Conservation (phyloP, 2,888 invertebrate genomes). For the Tribolium freemani region DNA sequence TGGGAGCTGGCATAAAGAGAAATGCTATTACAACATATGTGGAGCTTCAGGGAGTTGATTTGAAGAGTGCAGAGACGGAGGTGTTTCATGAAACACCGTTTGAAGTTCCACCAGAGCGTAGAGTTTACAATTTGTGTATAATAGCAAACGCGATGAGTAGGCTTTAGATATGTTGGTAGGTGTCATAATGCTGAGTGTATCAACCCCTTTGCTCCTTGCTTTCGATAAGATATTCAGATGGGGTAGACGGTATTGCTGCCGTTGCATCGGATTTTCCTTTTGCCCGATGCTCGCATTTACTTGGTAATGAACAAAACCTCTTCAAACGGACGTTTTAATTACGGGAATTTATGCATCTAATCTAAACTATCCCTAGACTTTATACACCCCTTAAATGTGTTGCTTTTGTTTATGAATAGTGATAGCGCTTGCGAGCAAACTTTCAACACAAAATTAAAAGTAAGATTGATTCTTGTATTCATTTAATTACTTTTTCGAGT, state of each 20-base stretch:
- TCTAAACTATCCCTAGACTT: constrained; percentile 51
- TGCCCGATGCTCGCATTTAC: constrained; percentile 47
- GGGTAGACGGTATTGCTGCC: constrained; percentile 17
- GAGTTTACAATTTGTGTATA: constrained; percentile 49
- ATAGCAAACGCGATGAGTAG: constrained; percentile 44
- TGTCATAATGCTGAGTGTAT: constrained; percentile 52
- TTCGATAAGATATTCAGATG: constrained; percentile 48
- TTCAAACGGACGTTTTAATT: constrained; percentile 54
- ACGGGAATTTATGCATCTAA: constrained; percentile 54
- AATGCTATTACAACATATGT: constrained; percentile 31
- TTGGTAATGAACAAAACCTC: constrained; percentile 54
- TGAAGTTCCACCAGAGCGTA: constrained; percentile 36
- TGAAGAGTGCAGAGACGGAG: constrained; percentile 8
- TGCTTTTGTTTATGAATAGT: constrained; percentile 46
- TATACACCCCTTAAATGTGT: constrained; percentile 43
- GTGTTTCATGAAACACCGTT: constrained; percentile 37
- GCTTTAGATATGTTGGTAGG: constrained; percentile 49
- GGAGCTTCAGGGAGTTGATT: constrained; percentile 18
- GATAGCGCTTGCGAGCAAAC: constrained; percentile 13
- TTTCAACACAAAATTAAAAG: neutral
- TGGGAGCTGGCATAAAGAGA: constrained; percentile 1
- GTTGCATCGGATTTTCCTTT: constrained; percentile 43
- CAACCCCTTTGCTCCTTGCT: constrained; percentile 23
- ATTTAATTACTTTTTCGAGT: constrained; percentile 21
- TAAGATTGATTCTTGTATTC: neutral